Conservation (phyloP, 2,797 vertebrate species). For the Enteromius afrohamiltoni region DNA sequence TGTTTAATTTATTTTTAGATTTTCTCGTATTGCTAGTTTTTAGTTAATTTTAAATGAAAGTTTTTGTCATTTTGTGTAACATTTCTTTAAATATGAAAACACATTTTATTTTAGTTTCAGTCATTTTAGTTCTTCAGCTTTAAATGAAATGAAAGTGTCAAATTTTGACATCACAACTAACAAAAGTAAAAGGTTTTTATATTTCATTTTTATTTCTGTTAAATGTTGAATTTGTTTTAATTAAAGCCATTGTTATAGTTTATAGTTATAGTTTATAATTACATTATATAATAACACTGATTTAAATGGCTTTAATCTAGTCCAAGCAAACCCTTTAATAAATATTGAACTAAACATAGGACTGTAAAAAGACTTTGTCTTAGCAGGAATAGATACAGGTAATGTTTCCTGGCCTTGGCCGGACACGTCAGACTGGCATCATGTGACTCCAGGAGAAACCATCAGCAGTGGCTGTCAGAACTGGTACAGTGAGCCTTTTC, state of each 20-base stretch:
- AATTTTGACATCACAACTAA: not conserved
- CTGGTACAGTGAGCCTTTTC: slow-evolving; percentile 42
- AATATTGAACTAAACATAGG: too few species aligned
- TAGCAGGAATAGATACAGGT: slow-evolving; percentile 67
- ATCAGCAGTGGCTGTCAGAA: slow-evolving; percentile 78
- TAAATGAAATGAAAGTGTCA: not conserved
- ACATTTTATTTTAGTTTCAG: not conserved
- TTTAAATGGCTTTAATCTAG: not conserved
- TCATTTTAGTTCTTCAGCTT: not conserved
- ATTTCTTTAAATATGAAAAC: not conserved
- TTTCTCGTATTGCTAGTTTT: not conserved
- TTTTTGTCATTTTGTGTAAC: not conserved
- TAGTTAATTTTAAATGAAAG: not conserved
- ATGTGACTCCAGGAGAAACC: slow-evolving; percentile 78
- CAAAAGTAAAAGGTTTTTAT: not conserved
- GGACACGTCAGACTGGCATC: slow-evolving; percentile 75
- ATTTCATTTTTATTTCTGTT: not conserved
- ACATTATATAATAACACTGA: too few species aligned
- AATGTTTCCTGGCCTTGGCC: slow-evolving; percentile 74
- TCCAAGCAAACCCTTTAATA: too few species aligned
- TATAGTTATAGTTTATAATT: too few species aligned
- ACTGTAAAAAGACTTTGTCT: not conserved
- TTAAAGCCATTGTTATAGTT: not conserved
- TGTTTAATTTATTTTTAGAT: not conserved
- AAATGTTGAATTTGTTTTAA: not conserved